A percentile compares a stretch with the other conserved stretches of the same genome.
These are phyloP conservation scores for Sebastes wilsoni DNA, from an alignment of 2,797 vertebrate species.

Conservation along the genomic window DNA sequence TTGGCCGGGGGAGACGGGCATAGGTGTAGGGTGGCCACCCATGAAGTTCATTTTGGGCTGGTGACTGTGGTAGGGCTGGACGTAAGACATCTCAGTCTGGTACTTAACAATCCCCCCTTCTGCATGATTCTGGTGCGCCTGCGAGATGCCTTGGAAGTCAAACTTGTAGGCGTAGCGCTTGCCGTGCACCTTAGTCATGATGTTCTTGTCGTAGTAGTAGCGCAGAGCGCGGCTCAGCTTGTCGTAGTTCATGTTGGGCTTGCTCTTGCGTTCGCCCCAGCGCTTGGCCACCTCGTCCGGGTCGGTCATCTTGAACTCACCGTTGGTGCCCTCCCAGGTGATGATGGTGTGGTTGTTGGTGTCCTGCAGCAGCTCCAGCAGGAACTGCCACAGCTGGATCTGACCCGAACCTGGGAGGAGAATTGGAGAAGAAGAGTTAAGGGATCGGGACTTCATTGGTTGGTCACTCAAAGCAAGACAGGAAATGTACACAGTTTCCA, in stretches of 20 bases:
- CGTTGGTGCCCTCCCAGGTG: slow-evolving; percentile 88
- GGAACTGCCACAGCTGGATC: slow-evolving; percentile 91
- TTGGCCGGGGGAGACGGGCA: slow-evolving; percentile 79
- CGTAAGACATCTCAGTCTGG: slow-evolving; percentile 80
- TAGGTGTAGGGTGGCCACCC: slow-evolving; percentile 69
- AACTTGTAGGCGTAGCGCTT: slow-evolving; percentile 91
- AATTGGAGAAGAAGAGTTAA: not conserved
- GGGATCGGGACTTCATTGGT: accelerated
- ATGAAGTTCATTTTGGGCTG: slow-evolving; percentile 89
- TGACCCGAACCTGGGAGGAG: slow-evolving; percentile 83
- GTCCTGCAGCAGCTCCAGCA: slow-evolving; percentile 88
- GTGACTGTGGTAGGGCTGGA: slow-evolving; percentile 84
- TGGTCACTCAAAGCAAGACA: not conserved
- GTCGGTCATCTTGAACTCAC: slow-evolving; percentile 91
- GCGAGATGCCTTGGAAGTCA: slow-evolving; percentile 89
- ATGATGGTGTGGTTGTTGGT: slow-evolving; percentile 84
- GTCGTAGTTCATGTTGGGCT: slow-evolving; percentile 99
- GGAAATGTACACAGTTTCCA: not conserved
- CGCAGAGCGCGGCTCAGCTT: slow-evolving; percentile 93
- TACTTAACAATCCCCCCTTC: slow-evolving; percentile 82
- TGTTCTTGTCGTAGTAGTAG: slow-evolving; percentile 92
- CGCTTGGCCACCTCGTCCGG: slow-evolving; percentile 89
- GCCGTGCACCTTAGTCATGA: slow-evolving; percentile 91
- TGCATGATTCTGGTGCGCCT: slow-evolving; percentile 85
- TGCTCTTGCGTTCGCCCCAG: slow-evolving; percentile 91